Evolutionary conservation across 2,888 invertebrate species (phyloP).

Genomic region (Epistrophe eligans): DNA sequence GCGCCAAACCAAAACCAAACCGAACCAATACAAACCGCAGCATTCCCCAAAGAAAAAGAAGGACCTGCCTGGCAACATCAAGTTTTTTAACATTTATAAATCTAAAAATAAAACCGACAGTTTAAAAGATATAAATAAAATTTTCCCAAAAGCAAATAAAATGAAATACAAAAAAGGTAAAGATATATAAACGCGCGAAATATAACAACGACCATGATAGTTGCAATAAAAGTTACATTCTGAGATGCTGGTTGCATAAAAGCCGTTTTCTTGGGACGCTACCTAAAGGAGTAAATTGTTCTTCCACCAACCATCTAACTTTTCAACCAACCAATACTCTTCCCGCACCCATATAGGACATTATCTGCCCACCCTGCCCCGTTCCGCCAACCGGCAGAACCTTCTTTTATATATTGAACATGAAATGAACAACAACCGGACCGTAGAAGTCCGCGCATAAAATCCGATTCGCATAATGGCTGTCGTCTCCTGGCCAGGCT

Average conservation of each 20-base stretch:
- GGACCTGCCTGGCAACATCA: slow-evolving; percentile 79
- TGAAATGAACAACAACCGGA: slow-evolving; percentile 57
- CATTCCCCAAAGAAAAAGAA: slow-evolving; percentile 66
- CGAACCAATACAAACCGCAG: slow-evolving; percentile 70
- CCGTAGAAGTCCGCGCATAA: slow-evolving; percentile 61
- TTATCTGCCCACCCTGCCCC: slow-evolving; percentile 44
- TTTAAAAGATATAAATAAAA: slow-evolving; percentile 79
- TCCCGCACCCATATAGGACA: slow-evolving; percentile 68
- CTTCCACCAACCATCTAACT: slow-evolving; percentile 27
- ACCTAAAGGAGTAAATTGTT: slow-evolving; percentile 57
- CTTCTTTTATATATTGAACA: slow-evolving; percentile 59
- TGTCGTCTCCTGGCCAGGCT: slow-evolving; percentile 61
- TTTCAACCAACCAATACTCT: slow-evolving; percentile 46
- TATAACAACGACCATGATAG: slow-evolving; percentile 46
- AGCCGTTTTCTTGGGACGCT: slow-evolving; percentile 46
- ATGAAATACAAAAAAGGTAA: slow-evolving; percentile 51
- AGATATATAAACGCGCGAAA: slow-evolving; percentile 65
- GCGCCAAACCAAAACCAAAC: slow-evolving; percentile 60
- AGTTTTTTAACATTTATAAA: slow-evolving; percentile 79
- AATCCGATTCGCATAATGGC: slow-evolving; percentile 72
- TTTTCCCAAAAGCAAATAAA: slow-evolving; percentile 72
- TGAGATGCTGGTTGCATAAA: slow-evolving; percentile 63
- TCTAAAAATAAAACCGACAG: slow-evolving; percentile 82
- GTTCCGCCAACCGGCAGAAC: slow-evolving; percentile 1
- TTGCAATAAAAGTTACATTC: slow-evolving; percentile 72